Conservation (phyloP, 1,140 invertebrate species). For the Hermatobates lingyangjiaoensis region DNA sequence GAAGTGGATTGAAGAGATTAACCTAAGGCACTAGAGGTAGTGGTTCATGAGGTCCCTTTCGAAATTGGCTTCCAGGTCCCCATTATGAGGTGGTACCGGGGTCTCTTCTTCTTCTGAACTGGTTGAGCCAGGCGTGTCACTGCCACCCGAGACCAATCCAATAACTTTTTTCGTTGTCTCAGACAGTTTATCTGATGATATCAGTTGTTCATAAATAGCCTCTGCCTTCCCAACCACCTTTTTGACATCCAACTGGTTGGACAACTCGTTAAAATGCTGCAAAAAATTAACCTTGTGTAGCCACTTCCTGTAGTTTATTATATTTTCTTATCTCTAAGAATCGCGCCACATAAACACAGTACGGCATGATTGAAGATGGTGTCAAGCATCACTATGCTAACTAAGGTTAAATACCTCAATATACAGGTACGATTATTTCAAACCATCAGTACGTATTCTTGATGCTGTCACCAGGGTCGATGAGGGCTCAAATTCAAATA, state of each 20-base stretch:
- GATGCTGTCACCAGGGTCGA: too few relatives aligned
- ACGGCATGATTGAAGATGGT: neutral
- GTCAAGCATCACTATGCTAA: neutral
- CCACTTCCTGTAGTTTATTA: neutral
- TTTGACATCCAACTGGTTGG: slow-evolving; percentile 60
- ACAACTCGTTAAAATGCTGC: slow-evolving; percentile 52
- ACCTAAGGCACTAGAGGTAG: too few relatives aligned
- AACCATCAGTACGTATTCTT: too few relatives aligned
- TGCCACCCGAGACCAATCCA: slow-evolving; percentile 27
- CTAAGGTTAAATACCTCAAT: neutral
- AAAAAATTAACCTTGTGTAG: neutral
- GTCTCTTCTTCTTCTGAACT: slow-evolving; percentile 4
- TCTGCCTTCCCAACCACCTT: slow-evolving; percentile 66
- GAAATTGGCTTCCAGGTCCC: too few relatives aligned
- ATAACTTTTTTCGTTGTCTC: slow-evolving; percentile 45
- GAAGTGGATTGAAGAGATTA: too few relatives aligned
- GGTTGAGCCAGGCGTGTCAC: neutral
- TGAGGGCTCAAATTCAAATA: neutral
- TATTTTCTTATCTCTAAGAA: neutral
- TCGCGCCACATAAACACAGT: neutral
- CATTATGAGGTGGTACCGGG: neutral
- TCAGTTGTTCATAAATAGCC: slow-evolving; percentile 69
- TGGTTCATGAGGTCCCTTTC: too few relatives aligned
- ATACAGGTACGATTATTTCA: neutral
- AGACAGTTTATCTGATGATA: slow-evolving; percentile 38